These are phyloP conservation scores for Macaria notata DNA, from an alignment of 2,888 invertebrate genomes.

Conservation along the genomic window DNA sequence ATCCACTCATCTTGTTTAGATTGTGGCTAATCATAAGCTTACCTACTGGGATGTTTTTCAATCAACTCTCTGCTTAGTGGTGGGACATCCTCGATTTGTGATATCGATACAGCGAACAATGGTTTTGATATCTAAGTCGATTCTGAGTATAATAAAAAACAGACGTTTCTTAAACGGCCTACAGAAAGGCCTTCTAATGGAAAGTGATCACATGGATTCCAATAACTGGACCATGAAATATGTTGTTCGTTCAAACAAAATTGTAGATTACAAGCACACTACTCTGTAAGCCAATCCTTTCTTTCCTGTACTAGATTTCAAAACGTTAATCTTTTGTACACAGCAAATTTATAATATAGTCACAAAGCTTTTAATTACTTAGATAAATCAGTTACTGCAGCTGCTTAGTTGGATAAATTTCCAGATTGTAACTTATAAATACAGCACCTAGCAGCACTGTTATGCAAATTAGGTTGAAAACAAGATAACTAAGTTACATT, in stretches of 20 bases:
- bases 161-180: too few species aligned
- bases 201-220: too few species aligned
- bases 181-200: too few species aligned
- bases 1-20: conserved; percentile 12
- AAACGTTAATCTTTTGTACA: too few species aligned
- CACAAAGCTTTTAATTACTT: background rate
- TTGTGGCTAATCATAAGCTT: conserved; percentile 35
- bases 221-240: too few species aligned
- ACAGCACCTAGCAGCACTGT: conserved; percentile 1
- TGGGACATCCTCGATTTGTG: conserved; percentile 4
- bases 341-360: too few species aligned
- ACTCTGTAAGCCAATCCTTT: too few species aligned
- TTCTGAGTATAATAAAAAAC: too few species aligned
- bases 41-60: conserved; percentile 46
- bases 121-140: too few species aligned
- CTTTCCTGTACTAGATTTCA: too few species aligned
- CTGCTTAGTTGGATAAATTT: conserved; percentile 4
- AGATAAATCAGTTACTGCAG: background rate
- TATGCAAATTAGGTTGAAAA: conserved; percentile 10
- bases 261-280: too few species aligned
- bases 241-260: too few species aligned
- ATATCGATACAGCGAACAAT: conserved; percentile 4
- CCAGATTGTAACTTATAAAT: conserved; percentile 1
- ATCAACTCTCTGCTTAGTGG: conserved; percentile 34
- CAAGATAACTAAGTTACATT: conserved; percentile 1